Base-by-base conservation (phyloP, 2,797 vertebrate species). In the Darevskia mixta region DNA sequence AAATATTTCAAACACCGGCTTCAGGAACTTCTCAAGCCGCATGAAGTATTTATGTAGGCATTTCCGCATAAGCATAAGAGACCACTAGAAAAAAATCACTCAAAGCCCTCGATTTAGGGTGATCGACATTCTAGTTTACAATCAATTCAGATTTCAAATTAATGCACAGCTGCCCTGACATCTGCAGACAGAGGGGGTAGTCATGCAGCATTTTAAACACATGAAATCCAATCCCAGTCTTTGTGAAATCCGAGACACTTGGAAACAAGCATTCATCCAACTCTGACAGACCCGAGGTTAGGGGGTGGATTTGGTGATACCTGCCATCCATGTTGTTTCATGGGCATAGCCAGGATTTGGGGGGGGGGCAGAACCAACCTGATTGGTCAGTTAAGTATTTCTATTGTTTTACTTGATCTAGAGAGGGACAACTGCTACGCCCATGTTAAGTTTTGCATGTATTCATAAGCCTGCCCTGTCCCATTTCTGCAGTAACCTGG, bases 21-120 rank as follows among this genome's bases (percentile, higher is more conserved):
- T 77, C 58, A 79, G 71, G 79, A 85, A 17, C 29, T 75, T 67
- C 86, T 5, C 81, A 2, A 79, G n/a, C 69, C 87, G 77, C 67
- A 83, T 27, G 75, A 83, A 90, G 69, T 2, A 88, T 0, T 0
- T 41, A 41, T 43, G 32, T 2, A 69, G 69, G 20, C 23, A 55
- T 84, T 92, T 89, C 4, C 27, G 20, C 32, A 45, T 27, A 23
- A 49, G 45, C 45, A 5, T n/a, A 80, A 25, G 43, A 32, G 76
- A 67, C 73, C 1, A 41, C 20, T 55, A 55, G 49, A 82, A 8
- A 0, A 10, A 15, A 29, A 88, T 81, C 82, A 10, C 67, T 20
- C 2, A 55, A 17, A 72, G 13, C 10, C 2, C 2, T n/a, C 32
- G 6, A 4, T 73, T 82, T 66, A 38, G 20, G 0, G 41, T 87